Conservation (phyloP, 2,797 vertebrate genomes). For the Semaprochilodus insignis region DNA sequence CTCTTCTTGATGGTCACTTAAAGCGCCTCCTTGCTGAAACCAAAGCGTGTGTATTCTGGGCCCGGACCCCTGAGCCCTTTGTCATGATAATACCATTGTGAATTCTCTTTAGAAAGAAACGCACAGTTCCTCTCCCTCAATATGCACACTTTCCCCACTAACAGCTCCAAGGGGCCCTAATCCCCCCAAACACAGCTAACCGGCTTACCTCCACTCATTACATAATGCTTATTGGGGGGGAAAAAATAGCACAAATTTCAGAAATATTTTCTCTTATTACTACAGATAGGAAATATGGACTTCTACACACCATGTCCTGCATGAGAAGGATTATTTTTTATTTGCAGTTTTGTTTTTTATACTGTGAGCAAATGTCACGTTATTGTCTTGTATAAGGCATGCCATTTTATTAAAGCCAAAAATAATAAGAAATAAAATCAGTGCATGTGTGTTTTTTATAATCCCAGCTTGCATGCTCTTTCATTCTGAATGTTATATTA, state of each 20-base stretch:
- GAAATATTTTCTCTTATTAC: constrained; percentile 41
- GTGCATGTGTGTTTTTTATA: background rate
- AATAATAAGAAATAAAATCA: background rate
- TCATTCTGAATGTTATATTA: background rate
- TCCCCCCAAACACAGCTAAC: constrained; percentile 68
- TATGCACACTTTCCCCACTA: constrained; percentile 74
- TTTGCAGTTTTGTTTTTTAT: background rate
- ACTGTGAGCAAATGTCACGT: background rate
- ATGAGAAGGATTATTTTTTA: too few relatives aligned
- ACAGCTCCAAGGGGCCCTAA: constrained; percentile 71
- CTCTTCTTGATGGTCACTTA: constrained; percentile 62
- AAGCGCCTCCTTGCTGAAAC: constrained; percentile 65
- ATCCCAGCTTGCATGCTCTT: background rate
- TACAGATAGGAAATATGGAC: background rate
- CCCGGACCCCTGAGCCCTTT: constrained; percentile 77
- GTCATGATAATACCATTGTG: constrained; percentile 83
- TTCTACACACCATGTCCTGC: background rate
- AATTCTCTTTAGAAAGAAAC: constrained; percentile 69
- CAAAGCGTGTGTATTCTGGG: constrained; percentile 65
- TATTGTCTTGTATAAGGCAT: background rate
- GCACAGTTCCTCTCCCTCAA: constrained; percentile 71
- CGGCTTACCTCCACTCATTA: constrained; percentile 70
- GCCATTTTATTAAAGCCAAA: background rate
- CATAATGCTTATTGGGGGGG: constrained; percentile 70
- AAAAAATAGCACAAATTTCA: constrained; percentile 62